Evolutionary conservation across 2,113 vertebrate genomes (phyloP).

Genomic region (Psettodes erumei): DNA sequence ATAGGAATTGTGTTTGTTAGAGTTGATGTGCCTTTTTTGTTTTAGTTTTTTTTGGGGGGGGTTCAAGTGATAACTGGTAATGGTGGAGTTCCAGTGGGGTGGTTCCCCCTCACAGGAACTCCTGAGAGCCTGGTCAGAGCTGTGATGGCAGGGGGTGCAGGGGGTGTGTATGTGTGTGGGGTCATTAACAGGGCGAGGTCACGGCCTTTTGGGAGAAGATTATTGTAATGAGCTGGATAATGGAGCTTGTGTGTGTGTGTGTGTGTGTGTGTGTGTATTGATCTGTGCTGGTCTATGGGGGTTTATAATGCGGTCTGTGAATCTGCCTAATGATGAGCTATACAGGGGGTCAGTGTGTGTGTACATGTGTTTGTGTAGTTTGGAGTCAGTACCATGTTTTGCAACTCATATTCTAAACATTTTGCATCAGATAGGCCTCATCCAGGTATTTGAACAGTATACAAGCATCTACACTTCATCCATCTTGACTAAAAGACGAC

Average conservation of each 20-base stretch:
- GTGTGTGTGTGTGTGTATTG: conserved; percentile 68
- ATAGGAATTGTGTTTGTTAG: neutral
- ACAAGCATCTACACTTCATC: neutral
- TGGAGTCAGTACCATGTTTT: conserved; percentile 34
- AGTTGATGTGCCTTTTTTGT: neutral
- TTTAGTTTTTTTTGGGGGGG: neutral
- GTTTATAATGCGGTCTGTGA: conserved; percentile 72
- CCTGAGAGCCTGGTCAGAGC: conserved; percentile 39
- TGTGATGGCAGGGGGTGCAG: conserved; percentile 51
- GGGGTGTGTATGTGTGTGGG: conserved; percentile 31
- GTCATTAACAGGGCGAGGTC: conserved; percentile 75
- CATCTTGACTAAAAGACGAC: too few species aligned
- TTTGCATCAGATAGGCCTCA: conserved; percentile 15
- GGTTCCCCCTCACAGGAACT: conserved; percentile 42
- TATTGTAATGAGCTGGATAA: conserved; percentile 75
- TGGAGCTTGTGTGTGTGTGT: conserved; percentile 65
- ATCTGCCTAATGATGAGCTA: conserved; percentile 73
- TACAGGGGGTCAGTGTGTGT: conserved; percentile 42
- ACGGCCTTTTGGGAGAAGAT: conserved; percentile 76
- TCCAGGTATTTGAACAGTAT: neutral
- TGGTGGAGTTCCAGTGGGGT: conserved; percentile 17
- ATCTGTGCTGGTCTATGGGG: conserved; percentile 67
- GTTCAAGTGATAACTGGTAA: conserved; percentile 20
- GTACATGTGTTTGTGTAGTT: conserved; percentile 1
- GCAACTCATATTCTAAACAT: conserved; percentile 16